Evolutionary conservation across 2,888 invertebrate genomes (phyloP), one percentile per base, ranked within the genome.

Genomic region (Chrysolina haemoptera): DNA sequence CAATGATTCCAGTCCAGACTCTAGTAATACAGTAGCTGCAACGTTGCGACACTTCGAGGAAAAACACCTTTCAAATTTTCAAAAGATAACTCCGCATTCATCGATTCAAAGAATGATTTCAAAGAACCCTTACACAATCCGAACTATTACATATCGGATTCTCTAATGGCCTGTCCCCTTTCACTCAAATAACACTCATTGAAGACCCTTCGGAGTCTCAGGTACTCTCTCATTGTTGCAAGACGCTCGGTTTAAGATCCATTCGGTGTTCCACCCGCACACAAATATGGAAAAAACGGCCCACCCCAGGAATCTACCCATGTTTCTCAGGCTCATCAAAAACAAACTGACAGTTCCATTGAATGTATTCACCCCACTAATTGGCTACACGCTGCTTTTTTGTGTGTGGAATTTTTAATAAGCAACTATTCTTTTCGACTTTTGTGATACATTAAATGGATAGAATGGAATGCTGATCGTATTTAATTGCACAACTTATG

Each of bases 321-420:
- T 72, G 73, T 79, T 74, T 81, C 80, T 80, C 81, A 81, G 78
- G 79, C 80, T 81, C 80, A 78, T 81, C 81, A 80, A 74, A 78
- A 74, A 75, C 71, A 68, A 78, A 78, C 76, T 78, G 80, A 79
- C 80, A 80, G 78, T 68, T 78, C 80, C 77, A 79, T 81, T 80
- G 78, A 80, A 80, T 81, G 75, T 79, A 78, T 80, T 80, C 80
- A 79, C 79, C 78, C 74, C 74, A 76, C 78, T 81, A 81, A 81
- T 81, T 81, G 81, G 81, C 81, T 78, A 77, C 81, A 81, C 77
- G 81, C 81, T 80, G 81, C 75, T 78, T 75, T 77, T 79, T 76
- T 80, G 75, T 76, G 74, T 79, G 76, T 73, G 70, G 78, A 73
- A 77, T 79, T 77, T 81, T 80, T 81, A 81, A 81, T 81, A 79